Evolutionary conservation across 2,797 vertebrate genomes (phyloP).

Genomic region (Sebastes alutus): DNA sequence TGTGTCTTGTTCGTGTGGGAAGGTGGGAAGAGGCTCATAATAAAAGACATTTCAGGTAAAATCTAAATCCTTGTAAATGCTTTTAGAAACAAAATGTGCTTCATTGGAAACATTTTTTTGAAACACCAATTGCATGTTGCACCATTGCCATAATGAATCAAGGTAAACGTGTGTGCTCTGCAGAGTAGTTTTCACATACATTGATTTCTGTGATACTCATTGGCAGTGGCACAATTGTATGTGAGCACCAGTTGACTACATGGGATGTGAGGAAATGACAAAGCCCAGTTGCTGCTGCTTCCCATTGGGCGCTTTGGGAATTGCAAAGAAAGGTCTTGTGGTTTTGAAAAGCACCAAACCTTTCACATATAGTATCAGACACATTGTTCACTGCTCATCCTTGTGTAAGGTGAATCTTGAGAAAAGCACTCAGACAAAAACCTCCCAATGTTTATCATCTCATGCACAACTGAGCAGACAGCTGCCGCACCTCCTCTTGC

Average conservation of each 20-base stretch:
- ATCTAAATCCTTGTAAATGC: not conserved
- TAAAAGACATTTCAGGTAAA: not conserved
- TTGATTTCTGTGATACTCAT: not conserved
- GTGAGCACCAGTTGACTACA: not conserved
- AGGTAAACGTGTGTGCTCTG: not conserved
- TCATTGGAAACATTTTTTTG: not conserved
- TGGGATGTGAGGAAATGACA: slow-evolving; percentile 24
- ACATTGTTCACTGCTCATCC: slow-evolving; percentile 59
- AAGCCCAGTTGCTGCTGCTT: not conserved
- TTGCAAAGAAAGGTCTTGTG: slow-evolving; percentile 14
- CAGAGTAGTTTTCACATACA: not conserved
- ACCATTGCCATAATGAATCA: not conserved
- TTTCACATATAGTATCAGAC: slow-evolving; percentile 52
- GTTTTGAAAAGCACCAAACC: slow-evolving; percentile 34
- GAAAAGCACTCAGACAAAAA: slow-evolving; percentile 77
- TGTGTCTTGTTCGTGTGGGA: not conserved
- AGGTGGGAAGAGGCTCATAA: not conserved
- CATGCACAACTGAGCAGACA: slow-evolving; percentile 73
- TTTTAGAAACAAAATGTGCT: not conserved
- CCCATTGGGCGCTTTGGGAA: slow-evolving; percentile 27
- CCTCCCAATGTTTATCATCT: slow-evolving; percentile 67
- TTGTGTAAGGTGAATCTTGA: slow-evolving; percentile 67
- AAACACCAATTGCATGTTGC: not conserved
- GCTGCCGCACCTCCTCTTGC: slow-evolving; percentile 25
- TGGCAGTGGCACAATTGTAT: not conserved